These are phyloP conservation scores for Hydropsyche tenuis DNA, from an alignment of 1,140 invertebrate genomes.

Conservation along the genomic window DNA sequence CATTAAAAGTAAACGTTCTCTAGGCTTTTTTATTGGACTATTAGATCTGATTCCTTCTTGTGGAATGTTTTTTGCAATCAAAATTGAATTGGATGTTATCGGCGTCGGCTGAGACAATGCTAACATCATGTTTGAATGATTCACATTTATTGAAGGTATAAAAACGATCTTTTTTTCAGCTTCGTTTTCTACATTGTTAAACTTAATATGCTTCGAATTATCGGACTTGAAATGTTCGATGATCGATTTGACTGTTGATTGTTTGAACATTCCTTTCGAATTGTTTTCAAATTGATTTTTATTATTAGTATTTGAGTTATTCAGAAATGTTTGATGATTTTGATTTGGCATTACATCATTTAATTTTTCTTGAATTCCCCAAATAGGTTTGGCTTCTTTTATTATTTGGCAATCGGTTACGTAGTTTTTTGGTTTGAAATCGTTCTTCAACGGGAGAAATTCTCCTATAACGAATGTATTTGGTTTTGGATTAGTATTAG, in stretches of 20 bases:
- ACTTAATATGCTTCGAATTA: not conserved
- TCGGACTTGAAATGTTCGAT: not conserved
- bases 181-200: not conserved
- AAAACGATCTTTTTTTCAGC: conserved; percentile 41
- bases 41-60: conserved; percentile 24
- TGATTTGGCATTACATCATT: not conserved
- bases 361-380: conserved; percentile 3
- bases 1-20: conserved; percentile 37
- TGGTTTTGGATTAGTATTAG: not conserved
- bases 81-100: conserved; percentile 47
- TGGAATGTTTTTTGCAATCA: conserved; percentile 34
- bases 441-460: not conserved
- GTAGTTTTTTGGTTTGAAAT: not conserved
- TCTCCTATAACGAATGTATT: too few relatives aligned
- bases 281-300: not conserved
- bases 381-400: not conserved
- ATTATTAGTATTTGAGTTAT: not conserved
- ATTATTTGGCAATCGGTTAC: not conserved
- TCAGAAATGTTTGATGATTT: not conserved
- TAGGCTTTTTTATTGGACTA: conserved; percentile 28
- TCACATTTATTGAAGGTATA: conserved; percentile 30
- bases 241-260: not conserved
- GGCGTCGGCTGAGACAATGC: conserved; percentile 53
- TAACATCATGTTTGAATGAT: conserved; percentile 50
- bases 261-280: not conserved